phyloP scores from a whole-genome alignment of 2,113 vertebrate genomes.

The Oncorhynchus nerka region DNA sequence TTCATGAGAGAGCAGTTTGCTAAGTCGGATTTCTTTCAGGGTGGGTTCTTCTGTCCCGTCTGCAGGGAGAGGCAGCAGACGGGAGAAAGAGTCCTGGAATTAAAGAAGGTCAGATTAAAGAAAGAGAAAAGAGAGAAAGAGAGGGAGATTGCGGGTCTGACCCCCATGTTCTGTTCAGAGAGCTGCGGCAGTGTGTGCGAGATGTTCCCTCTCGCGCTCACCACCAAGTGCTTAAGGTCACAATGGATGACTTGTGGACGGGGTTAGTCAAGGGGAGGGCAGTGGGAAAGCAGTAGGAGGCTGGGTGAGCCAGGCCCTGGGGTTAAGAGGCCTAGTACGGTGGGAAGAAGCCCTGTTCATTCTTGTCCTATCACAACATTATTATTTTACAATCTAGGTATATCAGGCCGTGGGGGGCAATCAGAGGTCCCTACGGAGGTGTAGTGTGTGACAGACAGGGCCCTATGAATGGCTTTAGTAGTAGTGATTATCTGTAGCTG shows the following conservation, averaged over 20 bases:
- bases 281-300: slow-evolving; percentile 1
- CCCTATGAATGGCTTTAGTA: slow-evolving; percentile 16
- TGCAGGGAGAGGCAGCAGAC: slow-evolving; percentile 30
- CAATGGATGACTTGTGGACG: slow-evolving; percentile 41
- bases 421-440: slow-evolving; percentile 29
- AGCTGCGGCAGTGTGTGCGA: slow-evolving; percentile 60
- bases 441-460: slow-evolving; percentile 16
- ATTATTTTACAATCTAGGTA: slow-evolving; percentile 53
- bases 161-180: slow-evolving; percentile 42
- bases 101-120: slow-evolving; percentile 39
- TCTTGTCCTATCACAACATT: slow-evolving; percentile 8
- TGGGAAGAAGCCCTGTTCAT: slow-evolving; percentile 24
- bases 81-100: slow-evolving; percentile 45
- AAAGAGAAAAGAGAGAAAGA: slow-evolving; percentile 44
- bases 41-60: slow-evolving; percentile 26
- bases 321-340: not conserved
- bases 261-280: slow-evolving; percentile 43
- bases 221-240: slow-evolving; percentile 30
- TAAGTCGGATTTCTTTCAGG: slow-evolving; percentile 41
- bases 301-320: not conserved
- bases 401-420: slow-evolving; percentile 32
- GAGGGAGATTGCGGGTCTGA: slow-evolving; percentile 20
- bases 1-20: slow-evolving; percentile 62
- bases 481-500: slow-evolving; percentile 30
- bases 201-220: slow-evolving; percentile 19